Conservation (phyloP, 2,113 vertebrate species). For the Oryctolagus cuniculus region DNA sequence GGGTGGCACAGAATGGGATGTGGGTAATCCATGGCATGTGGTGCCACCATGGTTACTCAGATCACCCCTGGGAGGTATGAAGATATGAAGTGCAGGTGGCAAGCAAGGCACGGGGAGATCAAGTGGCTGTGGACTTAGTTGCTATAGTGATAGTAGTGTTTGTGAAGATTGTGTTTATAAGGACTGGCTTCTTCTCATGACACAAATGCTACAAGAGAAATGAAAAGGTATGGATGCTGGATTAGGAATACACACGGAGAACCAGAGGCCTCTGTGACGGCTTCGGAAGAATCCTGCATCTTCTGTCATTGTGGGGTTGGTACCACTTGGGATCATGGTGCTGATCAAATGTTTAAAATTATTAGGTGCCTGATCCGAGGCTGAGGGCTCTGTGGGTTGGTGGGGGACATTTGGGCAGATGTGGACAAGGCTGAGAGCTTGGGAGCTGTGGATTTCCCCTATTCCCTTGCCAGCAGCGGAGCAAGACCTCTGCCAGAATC, state of each 20-base stretch:
- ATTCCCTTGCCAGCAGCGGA: neutral
- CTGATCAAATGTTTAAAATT: neutral
- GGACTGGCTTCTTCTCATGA: conserved; percentile 22
- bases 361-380: neutral
- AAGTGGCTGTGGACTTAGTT: neutral
- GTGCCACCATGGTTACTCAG: neutral
- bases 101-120: neutral
- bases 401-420: neutral
- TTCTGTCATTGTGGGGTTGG: neutral
- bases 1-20: neutral
- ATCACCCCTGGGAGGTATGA: neutral
- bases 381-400: neutral
- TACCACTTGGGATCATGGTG: neutral
- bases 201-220: neutral
- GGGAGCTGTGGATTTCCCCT: neutral
- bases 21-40: neutral
- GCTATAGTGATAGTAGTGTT: neutral
- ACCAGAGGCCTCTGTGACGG: neutral
- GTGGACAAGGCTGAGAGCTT: neutral
- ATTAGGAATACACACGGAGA: neutral
- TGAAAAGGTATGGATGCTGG: neutral
- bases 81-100: neutral
- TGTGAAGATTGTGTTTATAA: neutral
- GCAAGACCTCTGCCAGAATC: neutral
- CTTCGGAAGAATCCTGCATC: neutral